Percentiles rank a stretch among this genome's conserved stretches.
Evolutionary conservation across 2,797 vertebrate genomes (phyloP).

Genomic region (Halcyon smyrnensis): DNA sequence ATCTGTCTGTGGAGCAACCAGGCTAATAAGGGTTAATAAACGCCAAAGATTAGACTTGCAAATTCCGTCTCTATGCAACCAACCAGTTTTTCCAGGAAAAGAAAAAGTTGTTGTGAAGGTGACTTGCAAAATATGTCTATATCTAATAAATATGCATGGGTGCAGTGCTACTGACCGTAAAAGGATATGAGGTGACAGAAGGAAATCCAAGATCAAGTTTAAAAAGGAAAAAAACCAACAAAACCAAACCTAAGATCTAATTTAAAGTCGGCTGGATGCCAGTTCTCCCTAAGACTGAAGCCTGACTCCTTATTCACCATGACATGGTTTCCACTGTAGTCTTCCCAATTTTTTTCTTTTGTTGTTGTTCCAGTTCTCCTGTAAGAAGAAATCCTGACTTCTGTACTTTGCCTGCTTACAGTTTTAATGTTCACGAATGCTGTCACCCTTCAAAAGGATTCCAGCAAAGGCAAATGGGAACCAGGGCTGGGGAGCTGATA

Average conservation of each 20-base stretch:
- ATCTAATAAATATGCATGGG: constrained; percentile 23
- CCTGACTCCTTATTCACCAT: neutral
- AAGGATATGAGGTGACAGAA: constrained; percentile 13
- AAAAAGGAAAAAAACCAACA: neutral
- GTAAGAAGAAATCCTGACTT: neutral
- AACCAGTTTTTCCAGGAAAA: constrained; percentile 66
- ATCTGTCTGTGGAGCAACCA: constrained; percentile 3
- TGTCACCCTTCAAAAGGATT: constrained; percentile 18
- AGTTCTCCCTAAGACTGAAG: neutral
- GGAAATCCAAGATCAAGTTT: constrained; percentile 19
- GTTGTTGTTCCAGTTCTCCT: neutral
- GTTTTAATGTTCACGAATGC: neutral
- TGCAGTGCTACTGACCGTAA: neutral
- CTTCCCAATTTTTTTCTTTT: neutral
- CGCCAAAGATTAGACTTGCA: constrained; percentile 52
- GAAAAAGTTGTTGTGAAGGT: constrained; percentile 55
- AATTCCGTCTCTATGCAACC: constrained; percentile 9
- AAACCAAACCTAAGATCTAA: neutral
- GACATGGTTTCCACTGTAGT: neutral
- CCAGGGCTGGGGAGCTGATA: neutral
- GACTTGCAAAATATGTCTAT: constrained; percentile 65
- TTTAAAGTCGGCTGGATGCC: constrained; percentile 5
- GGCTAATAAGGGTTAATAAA: constrained; percentile 36
- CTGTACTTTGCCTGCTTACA: neutral
- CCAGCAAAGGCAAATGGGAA: constrained; percentile 11